Percentiles rank a stretch among this genome's conserved stretches.
These are phyloP conservation scores for Caenorhabditis sulstoni DNA, from an alignment of 2,888 invertebrate genomes.

Conservation along the genomic window DNA sequence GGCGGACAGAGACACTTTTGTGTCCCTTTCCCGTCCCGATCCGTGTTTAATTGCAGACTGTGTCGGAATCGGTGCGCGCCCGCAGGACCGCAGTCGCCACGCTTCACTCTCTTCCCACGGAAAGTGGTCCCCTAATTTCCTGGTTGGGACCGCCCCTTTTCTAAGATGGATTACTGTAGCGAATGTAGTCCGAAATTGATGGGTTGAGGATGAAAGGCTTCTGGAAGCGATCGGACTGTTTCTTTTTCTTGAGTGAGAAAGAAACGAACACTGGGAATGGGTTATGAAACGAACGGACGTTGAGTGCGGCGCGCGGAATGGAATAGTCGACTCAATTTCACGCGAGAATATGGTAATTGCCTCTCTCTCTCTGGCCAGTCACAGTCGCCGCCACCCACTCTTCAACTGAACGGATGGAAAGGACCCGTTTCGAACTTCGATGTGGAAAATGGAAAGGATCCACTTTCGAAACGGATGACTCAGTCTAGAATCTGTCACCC, in stretches of 20 bases:
- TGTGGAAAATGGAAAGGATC: not conserved
- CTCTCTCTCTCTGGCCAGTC: not conserved
- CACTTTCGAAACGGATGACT: not conserved
- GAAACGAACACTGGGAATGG: not conserved
- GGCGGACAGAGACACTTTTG: constrained; percentile 45
- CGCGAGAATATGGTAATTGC: constrained; percentile 17
- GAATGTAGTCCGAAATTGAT: constrained; percentile 5
- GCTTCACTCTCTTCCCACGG: not conserved
- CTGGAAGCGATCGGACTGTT: not conserved
- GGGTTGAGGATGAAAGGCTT: constrained; percentile 3
- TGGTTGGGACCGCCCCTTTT: too few species aligned
- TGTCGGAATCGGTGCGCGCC: constrained; percentile 35
- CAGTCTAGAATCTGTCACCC: too few species aligned
- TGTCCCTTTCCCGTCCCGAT: constrained; percentile 54
- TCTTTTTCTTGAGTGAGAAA: constrained; percentile 6
- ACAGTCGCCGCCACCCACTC: not conserved
- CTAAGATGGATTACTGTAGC: not conserved
- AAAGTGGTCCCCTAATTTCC: not conserved
- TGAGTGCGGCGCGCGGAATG: not conserved
- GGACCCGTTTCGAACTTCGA: not conserved
- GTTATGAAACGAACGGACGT: constrained; percentile 6
- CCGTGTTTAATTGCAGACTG: constrained; percentile 57
- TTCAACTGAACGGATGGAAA: not conserved
- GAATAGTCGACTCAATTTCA: constrained; percentile 7
- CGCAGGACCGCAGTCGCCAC: constrained; percentile 14